Conservation (phyloP, 2,113 vertebrate species). For the Oostethus manadensis region DNA sequence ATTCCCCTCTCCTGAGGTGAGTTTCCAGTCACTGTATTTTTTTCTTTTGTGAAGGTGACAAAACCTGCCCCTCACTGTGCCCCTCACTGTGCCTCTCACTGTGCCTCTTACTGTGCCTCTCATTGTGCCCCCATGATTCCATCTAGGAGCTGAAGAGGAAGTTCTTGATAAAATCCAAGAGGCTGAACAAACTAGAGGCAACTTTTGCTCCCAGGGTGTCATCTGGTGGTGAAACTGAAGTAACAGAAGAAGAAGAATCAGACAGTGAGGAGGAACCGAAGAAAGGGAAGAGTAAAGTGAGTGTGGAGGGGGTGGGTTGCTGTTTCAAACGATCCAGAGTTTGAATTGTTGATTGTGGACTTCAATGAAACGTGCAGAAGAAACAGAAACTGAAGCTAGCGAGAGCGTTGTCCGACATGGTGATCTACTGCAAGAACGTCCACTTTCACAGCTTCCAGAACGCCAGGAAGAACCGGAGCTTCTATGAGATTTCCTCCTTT, state of each 20-base stretch:
- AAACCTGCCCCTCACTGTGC: not conserved
- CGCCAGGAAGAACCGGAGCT: slow-evolving; percentile 68
- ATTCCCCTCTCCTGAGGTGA: slow-evolving; percentile 90
- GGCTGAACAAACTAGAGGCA: slow-evolving; percentile 79
- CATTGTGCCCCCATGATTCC: not conserved
- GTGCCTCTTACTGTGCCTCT: not conserved
- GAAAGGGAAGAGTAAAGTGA: slow-evolving; percentile 50
- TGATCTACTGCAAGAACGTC: slow-evolving; percentile 91
- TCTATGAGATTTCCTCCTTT: slow-evolving; percentile 90
- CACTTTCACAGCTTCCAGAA: slow-evolving; percentile 82
- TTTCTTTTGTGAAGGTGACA: too few relatives aligned
- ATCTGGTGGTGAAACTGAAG: slow-evolving; percentile 64
- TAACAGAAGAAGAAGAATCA: slow-evolving; percentile 90
- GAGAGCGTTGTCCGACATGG: slow-evolving; percentile 85
- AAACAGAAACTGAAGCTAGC: slow-evolving; percentile 80
- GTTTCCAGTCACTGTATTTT: not conserved
- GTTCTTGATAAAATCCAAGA: slow-evolving; percentile 91
- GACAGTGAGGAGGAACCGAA: slow-evolving; percentile 63
- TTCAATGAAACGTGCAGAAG: slow-evolving; percentile 46
- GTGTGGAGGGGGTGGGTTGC: not conserved
- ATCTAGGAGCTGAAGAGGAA: slow-evolving; percentile 87
- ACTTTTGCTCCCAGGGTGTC: slow-evolving; percentile 40
- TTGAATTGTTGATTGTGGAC: not conserved
- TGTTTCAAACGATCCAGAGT: not conserved
- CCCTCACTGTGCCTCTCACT: not conserved